Base-by-base conservation (phyloP, 2,888 invertebrate genomes). In the Eilema depressum region DNA sequence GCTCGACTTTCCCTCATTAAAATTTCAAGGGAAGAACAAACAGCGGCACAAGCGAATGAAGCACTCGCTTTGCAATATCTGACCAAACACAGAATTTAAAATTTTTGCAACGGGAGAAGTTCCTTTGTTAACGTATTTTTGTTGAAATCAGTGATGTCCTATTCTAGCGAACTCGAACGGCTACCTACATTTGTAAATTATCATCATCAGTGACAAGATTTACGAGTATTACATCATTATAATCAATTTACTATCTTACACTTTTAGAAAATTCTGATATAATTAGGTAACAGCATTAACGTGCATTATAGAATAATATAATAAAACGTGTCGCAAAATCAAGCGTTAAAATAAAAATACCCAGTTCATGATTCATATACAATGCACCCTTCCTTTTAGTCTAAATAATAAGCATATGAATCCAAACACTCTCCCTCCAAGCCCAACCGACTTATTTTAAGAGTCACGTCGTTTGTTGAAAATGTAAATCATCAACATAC, bases 1-100 rank as follows among this genome's bases (percentile, higher is more conserved):
- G 76, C 75, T 73, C 75, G 79, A 84, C 80, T 82, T 81, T 83
- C 82, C 73, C 80, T 88, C 87, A 88, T 89, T 87, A 89, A 89
- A 87, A 86, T 89, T 89, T 89, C 86, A 88, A 82, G 78, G 71
- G 84, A 80, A 82, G 83, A 85, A 85, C 87, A 87, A 87, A 86
- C 85, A 87, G 76, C 75, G 61, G 78, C 80, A 73, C 75, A 70
- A 73, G n/a, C 1, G 53, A 25, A 59, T 10, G 20, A 8, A 61
- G 75, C 77, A 66, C 69, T 81, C 83, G 74, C 76, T 77, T 73
- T 83, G 86, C 84, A 88, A 87, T 89, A 87, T 85, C 83, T 60
- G 61, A 28, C n/a, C 84, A 83, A 85, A 86, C 78, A 78, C 71
- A 77, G 83, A 85, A 88, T 85, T 86, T 85, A 83, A 88, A 88